A percentile compares a stretch with the other conserved stretches of the same genome.
These are phyloP conservation scores for Apus apus DNA, from an alignment of 2,113 vertebrate genomes.

Conservation along the genomic window DNA sequence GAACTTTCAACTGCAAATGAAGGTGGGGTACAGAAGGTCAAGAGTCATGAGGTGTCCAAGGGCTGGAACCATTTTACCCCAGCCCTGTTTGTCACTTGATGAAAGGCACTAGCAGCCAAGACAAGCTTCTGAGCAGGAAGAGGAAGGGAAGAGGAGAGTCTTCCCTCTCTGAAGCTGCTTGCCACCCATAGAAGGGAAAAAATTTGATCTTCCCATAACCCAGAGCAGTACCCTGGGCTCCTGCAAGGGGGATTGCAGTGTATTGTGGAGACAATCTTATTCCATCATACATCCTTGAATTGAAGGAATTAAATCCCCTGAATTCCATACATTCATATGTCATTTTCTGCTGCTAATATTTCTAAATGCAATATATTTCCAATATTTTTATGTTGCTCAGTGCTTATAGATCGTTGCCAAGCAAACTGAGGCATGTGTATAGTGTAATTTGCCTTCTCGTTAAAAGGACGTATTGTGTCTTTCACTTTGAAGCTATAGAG, in stretches of 20 bases:
- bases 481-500: not conserved
- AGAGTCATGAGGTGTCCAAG: not conserved
- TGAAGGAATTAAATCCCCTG: not conserved
- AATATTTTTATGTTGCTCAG: not conserved
- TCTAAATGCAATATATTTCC: not conserved
- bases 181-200: not conserved
- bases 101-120: not conserved
- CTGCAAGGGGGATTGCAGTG: not conserved
- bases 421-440: not conserved
- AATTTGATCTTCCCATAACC: not conserved
- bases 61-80: not conserved
- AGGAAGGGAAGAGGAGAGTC: not conserved
- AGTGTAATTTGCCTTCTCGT: not conserved
- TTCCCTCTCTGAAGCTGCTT: not conserved
- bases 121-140: not conserved
- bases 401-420: not conserved
- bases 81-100: fast-evolving
- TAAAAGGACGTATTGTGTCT: not conserved
- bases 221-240: not conserved
- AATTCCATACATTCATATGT: not conserved
- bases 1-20: not conserved
- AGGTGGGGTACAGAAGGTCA: not conserved
- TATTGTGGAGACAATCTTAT: not conserved
- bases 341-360: not conserved
- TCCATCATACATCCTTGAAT: not conserved